phyloP scores from a whole-genome alignment of 53 echinoderm and acorn worm species.

The Holothuria scabra region DNA sequence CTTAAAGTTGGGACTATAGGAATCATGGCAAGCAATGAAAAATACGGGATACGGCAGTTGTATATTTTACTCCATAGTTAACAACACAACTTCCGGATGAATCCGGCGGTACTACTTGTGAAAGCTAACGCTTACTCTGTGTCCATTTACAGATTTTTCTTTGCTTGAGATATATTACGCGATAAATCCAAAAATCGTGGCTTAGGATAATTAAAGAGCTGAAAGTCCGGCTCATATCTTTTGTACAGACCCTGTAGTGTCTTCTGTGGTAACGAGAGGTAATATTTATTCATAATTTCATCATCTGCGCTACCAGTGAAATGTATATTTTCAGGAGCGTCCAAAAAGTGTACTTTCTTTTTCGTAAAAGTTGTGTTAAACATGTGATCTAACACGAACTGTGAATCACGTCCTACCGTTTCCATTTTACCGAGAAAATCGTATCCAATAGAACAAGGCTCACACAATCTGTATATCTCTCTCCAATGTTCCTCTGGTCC shows the following conservation, averaged over 20 bases:
- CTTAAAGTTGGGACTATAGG: too few relatives aligned
- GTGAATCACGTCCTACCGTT: slow-evolving; percentile 17
- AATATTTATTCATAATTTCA: slow-evolving; percentile 5
- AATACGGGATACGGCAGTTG: too few relatives aligned
- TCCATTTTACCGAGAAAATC: slow-evolving; percentile 43
- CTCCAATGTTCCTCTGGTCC: slow-evolving; percentile 43
- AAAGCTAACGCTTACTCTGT: too few relatives aligned
- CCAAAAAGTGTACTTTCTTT: slow-evolving; percentile 11
- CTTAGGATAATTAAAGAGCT: slow-evolving; percentile 3
- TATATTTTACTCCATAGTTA: too few relatives aligned
- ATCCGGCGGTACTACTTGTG: too few relatives aligned
- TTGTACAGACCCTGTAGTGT: neutral
- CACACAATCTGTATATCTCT: slow-evolving; percentile 31
- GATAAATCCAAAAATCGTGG: neutral
- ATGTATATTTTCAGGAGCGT: slow-evolving; percentile 4
- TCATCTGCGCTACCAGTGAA: slow-evolving; percentile 28
- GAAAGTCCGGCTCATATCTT: slow-evolving; percentile 29
- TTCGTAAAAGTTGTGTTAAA: too few relatives aligned
- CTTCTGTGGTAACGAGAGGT: neutral
- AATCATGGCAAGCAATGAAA: too few relatives aligned
- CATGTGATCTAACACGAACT: neutral
- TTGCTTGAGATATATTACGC: neutral
- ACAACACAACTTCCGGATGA: too few relatives aligned
- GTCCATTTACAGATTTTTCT: neutral
- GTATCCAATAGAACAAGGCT: slow-evolving; percentile 39